Percentiles rank a stretch among this genome's conserved stretches.
Conservation (phyloP, 2,797 vertebrate genomes). For the Zalophus californianus region DNA sequence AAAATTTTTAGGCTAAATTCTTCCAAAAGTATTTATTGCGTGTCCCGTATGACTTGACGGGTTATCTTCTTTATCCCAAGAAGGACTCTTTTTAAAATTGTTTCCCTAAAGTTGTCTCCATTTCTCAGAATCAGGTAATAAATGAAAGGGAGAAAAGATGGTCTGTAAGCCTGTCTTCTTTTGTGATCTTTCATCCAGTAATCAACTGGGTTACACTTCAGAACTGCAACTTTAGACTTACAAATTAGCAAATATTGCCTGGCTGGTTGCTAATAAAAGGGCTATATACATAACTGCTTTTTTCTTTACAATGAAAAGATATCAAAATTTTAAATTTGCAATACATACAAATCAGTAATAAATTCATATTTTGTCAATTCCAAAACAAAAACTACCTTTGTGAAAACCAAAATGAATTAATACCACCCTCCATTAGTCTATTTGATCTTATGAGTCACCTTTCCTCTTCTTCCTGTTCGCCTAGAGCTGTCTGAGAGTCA, state of each 20-base stretch:
- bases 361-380: slow-evolving; percentile 21
- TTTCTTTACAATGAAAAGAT: not conserved
- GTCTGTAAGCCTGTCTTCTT: slow-evolving; percentile 19
- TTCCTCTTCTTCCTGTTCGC: not conserved
- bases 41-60: not conserved
- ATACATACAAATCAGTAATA: not conserved
- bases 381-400: not conserved
- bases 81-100: not conserved
- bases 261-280: not conserved
- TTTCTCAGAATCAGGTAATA: slow-evolving; percentile 31
- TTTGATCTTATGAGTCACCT: not conserved
- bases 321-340: slow-evolving; percentile 23
- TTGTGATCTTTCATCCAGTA: slow-evolving; percentile 24
- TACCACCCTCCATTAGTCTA: not conserved
- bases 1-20: slow-evolving; percentile 28
- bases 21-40: slow-evolving; percentile 1
- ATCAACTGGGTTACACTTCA: not conserved
- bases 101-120: slow-evolving; percentile 31
- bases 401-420: not conserved
- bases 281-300: not conserved
- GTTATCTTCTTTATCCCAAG: not conserved
- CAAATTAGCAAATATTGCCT: not conserved
- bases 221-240: not conserved
- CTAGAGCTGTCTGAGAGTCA: not conserved
- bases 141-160: slow-evolving; percentile 13